phyloP scores from a whole-genome alignment of 2,797 vertebrate species.

The Brachyrhaphis roseni region DNA sequence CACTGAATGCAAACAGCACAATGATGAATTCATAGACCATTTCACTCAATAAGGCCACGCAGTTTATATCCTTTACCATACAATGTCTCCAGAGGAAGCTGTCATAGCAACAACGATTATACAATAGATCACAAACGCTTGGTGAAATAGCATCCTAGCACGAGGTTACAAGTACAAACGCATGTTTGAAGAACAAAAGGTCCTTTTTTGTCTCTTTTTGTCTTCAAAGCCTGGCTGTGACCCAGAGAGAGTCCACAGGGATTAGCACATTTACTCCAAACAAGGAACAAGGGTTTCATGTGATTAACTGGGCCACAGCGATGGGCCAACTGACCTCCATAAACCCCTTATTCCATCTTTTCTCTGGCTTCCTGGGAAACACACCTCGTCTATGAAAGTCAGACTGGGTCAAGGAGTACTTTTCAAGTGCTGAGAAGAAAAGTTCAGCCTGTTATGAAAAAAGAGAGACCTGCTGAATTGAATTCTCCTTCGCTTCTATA shows the following conservation, averaged over 20 bases:
- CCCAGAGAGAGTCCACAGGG: conserved; percentile 55
- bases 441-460: background rate
- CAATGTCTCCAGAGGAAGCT: conserved; percentile 57
- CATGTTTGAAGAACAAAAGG: conserved; percentile 69
- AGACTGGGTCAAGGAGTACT: conserved; percentile 14
- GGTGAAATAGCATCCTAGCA: conserved; percentile 48
- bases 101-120: conserved; percentile 34
- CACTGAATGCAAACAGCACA: conserved; percentile 28
- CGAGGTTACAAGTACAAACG: conserved; percentile 55
- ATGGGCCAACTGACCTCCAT: conserved; percentile 61
- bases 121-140: conserved; percentile 52
- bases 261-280: conserved; percentile 74
- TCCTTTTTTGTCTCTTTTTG: conserved; percentile 36
- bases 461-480: background rate
- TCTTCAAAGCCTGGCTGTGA: conserved; percentile 57
- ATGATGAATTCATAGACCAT: conserved; percentile 41
- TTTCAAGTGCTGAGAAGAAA: background rate
- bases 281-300: conserved; percentile 68
- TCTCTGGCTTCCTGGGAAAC: conserved; percentile 43
- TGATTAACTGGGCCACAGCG: conserved; percentile 58
- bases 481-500: background rate
- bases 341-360: conserved; percentile 42
- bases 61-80: conserved; percentile 31
- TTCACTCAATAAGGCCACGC: conserved; percentile 5
- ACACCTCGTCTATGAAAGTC: conserved; percentile 14